Evolutionary conservation across 2,113 vertebrate genomes (phyloP), one percentile per base, ranked within the genome.

Genomic region (Spea bombifrons): DNA sequence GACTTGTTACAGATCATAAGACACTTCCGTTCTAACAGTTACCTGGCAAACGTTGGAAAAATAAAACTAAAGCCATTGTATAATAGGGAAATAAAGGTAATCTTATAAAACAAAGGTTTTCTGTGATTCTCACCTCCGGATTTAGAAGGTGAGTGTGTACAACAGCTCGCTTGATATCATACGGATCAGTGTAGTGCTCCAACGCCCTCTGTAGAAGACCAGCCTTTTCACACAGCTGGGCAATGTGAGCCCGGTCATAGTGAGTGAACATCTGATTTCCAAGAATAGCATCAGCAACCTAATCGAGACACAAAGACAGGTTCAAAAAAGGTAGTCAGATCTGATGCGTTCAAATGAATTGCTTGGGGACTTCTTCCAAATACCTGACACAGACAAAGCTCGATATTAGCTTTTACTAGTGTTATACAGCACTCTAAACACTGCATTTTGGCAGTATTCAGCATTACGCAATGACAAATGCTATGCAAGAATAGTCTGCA

Each of bases 241-340:
- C 96, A 13, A 97, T 88, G 3, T 97, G 95, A 69, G 93, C 88
- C 45, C 92, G 92, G 81, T 97, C 94, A 0, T 97, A 97, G 84
- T 96, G 95, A 0, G 94, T 96, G 87, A 97, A 97, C 95, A 97
- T 97, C 83, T 97, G 94, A 86, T 97, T 98, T 80, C 95, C 95
- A 3, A 98, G 90, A 83, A 98, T 96, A 5, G 95, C 95, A 84
- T 97, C 95, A 83, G 96, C 95, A 75, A 97, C 96, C 96, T 98
- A 74, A 47, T 81, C 85, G 47, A 70, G 2, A 10, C n/a, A 65
- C 9, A 43, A 4, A 8, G 30, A 0, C 3, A 30, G 30, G 30
- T 30, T 30, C 2, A 2, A 47, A 45, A 69, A 69, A 45, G 6
- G 12, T 8, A 16, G 7, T 49, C 13, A 69, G 12, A 1, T 13